Percentiles rank a stretch among this genome's conserved stretches.
phyloP scores from a whole-genome alignment of 2,888 invertebrate genomes.

The Cristatella mucedo region DNA sequence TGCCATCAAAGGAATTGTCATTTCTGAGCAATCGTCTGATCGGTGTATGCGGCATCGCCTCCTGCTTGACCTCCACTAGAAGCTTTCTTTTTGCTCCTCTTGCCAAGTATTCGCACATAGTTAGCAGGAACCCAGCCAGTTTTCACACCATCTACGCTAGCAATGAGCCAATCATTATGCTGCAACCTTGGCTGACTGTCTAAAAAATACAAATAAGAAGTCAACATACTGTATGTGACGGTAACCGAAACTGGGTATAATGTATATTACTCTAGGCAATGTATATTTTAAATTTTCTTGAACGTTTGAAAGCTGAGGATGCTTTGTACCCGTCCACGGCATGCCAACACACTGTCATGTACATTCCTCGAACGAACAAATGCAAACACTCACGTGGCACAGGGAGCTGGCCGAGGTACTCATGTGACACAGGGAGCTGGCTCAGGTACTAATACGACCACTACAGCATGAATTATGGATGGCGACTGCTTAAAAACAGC shows the following conservation, averaged over 20 bases:
- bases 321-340: neutral
- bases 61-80: too few relatives aligned
- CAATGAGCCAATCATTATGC: slow-evolving; percentile 43
- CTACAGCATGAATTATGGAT: too few relatives aligned
- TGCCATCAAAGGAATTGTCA: too few relatives aligned
- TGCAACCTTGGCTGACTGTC: slow-evolving; percentile 53
- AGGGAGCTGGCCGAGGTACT: too few relatives aligned
- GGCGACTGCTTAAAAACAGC: too few relatives aligned
- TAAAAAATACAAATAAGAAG: slow-evolving; percentile 27
- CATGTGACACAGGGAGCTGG: too few relatives aligned
- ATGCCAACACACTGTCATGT: too few relatives aligned
- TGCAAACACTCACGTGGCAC: neutral
- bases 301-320: neutral
- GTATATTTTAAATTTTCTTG: slow-evolving; percentile 9
- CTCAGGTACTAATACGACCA: too few relatives aligned
- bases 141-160: slow-evolving; percentile 40
- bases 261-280: neutral
- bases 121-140: slow-evolving; percentile 45
- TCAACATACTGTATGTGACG: neutral
- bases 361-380: too few relatives aligned
- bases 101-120: slow-evolving; percentile 43
- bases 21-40: too few relatives aligned
- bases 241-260: neutral
- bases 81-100: too few relatives aligned
- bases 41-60: too few relatives aligned